Base-by-base conservation (phyloP, 2,113 vertebrate species). In the Neogale vison region DNA sequence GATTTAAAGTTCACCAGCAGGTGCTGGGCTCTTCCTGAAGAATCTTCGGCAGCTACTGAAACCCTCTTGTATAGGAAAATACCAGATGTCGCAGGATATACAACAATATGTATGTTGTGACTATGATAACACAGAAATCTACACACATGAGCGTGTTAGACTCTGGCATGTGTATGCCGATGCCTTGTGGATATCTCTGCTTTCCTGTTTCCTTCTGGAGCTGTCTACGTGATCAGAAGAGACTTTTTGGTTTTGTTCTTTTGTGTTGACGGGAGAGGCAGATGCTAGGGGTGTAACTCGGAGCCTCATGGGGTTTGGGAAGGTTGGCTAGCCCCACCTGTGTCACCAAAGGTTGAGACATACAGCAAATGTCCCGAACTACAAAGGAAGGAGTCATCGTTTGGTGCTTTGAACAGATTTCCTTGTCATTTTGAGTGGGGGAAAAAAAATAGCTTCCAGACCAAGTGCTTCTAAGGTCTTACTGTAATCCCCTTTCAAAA, bases 141-240 rank as follows among this genome's bases (percentile, higher is more conserved):
- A 6, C 90, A 42, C 6, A 31, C 2, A 0, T 4, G 17, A 31
- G 23, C 8, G 26, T 21, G 1, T 76, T 21, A 24, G 20, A 23
- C 47, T 12, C 0, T 29, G 5, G 7, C 24, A 7, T 65, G 21
- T 83, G 13, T 26, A 8, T 39, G 34, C 5, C 10, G 2, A 14
- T 18, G 42, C 76, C 15, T 77, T 13, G 1, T 63, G 72, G 31
- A 21, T 17, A 2, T 45, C 52, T 42, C 14, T 18, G 20, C 9
- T 39, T 55, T 36, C 47, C 52, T 26, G 3, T 26, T 23, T 79
- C 34, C 18, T 39, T 57, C n/a, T 77, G 15, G 17, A 36, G 52
- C 15, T 13, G 45, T 77, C 18, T 74, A 14, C 63, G 47, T 50
- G 36, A 36, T 14, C 8, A 61, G 42, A 52, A 57, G 10, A 52